Percentiles rank a stretch among this genome's conserved stretches.
Conservation (phyloP, 2,113 vertebrate species). For the Callorhinus ursinus region DNA sequence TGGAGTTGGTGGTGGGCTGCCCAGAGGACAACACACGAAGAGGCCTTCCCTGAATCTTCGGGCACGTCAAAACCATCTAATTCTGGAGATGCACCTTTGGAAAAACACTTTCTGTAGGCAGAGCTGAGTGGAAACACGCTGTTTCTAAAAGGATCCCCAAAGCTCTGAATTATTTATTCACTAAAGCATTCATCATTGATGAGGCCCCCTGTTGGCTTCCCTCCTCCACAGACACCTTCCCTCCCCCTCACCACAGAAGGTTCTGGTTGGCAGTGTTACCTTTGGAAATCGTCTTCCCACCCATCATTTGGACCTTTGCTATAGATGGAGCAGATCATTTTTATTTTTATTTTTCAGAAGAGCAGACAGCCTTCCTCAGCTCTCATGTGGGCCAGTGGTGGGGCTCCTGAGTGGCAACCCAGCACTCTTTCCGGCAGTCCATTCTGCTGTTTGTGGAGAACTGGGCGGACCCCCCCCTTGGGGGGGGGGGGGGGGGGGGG, state of each 20-base stretch:
- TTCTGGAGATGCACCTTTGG: not conserved
- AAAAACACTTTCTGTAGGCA: constrained; percentile 1
- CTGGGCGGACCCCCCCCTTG: no score
- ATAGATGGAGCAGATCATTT: not conserved
- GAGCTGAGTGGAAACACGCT: not conserved
- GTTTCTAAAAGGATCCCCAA: constrained; percentile 33
- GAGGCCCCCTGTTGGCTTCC: not conserved
- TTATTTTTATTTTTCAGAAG: not conserved
- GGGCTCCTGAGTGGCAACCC: not conserved
- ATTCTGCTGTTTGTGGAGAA: not conserved
- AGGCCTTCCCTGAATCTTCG: not conserved
- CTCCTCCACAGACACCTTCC: not conserved
- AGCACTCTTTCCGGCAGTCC: not conserved
- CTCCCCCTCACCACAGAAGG: not conserved
- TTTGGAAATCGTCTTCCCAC: not conserved
- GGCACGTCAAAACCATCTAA: not conserved
- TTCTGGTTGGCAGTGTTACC: not conserved
- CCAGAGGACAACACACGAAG: not conserved
- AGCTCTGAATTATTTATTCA: constrained; percentile 48
- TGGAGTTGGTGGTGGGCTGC: not conserved
- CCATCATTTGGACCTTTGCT: not conserved
- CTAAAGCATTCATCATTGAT: not conserved
- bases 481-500: not conserved
- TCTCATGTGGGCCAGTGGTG: not conserved
- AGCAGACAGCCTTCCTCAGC: not conserved